Evolutionary conservation across 2,797 vertebrate species (phyloP), one percentile per base, ranked within the genome.

Genomic region (Geotria australis): DNA sequence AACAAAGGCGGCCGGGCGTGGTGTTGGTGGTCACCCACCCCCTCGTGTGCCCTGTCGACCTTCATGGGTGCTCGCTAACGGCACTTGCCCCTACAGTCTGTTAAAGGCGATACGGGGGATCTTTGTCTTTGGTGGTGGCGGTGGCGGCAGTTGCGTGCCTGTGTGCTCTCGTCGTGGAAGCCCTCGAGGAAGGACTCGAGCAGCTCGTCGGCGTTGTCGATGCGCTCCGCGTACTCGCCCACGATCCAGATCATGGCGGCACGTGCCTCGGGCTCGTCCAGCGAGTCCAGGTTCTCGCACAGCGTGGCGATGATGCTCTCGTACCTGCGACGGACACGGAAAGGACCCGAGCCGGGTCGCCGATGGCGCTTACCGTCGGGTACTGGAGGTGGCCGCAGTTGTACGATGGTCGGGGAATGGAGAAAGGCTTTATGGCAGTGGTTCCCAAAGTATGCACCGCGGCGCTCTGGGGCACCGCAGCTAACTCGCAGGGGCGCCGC

Each of bases 201-300:
- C 66, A 98, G 68, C 64, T 98, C 91, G 15, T 98, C 91, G 1
- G 88, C 89, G 1, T 98, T 98, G 69, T 98, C 89, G 12, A 96
- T 98, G 60, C 89, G 76, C 63, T 98, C 89, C 0, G 91, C 89
- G 2, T 96, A 95, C 63, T 98, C 89, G 1, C 88, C 86, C 57
- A 98, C 89, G 13, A 98, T 98, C 89, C 91, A 98, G 69, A 96
- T 98, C 91, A 96, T 98, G 65, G 91, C 85, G 9, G 86, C 91
- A 10, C 89, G 81, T 9, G 91, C 85, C 2, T 96, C 91, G 0
- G 91, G 91, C 60, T 96, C 89, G 58, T 96, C 91, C 69, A 98
- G 70, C 2, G 89, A 95, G 68, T 98, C 91, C 46, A 98, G 74
- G 63, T 98, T 96, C 69, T 98, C 89, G 49, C 89, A 96, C 2